These are phyloP conservation scores for Alectoris magna DNA, from an alignment of 2,797 vertebrate species.

Conservation along the genomic window DNA sequence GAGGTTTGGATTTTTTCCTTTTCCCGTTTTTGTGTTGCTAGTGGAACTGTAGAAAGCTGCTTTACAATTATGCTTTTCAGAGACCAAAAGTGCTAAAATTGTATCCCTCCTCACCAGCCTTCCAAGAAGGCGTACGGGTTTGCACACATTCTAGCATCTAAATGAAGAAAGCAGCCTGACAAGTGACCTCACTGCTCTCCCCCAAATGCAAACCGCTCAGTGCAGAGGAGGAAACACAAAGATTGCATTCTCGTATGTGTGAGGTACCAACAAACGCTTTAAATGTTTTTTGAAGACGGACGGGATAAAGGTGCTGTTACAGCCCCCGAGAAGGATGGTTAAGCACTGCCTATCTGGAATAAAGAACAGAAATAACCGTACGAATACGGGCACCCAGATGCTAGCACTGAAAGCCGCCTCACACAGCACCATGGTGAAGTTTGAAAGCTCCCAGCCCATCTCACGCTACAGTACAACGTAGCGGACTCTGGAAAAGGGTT, in stretches of 20 bases:
- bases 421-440: not conserved
- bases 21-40: not conserved
- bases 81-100: not conserved
- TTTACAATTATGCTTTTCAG: not conserved
- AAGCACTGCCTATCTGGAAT: conserved; percentile 28
- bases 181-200: not conserved
- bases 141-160: not conserved
- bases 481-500: too few species aligned
- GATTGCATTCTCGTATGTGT: not conserved
- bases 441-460: not conserved
- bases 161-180: not conserved
- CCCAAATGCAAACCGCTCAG: not conserved
- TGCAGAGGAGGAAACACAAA: not conserved
- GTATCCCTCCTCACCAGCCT: not conserved
- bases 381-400: conserved; percentile 26
- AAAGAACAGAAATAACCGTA: conserved; percentile 17
- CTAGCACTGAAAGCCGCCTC: not conserved
- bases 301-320: not conserved
- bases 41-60: not conserved
- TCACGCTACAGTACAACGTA: too few species aligned
- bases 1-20: not conserved
- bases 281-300: not conserved
- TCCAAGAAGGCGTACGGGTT: not conserved
- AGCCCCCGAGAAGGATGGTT: conserved; percentile 19
- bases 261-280: not conserved